phyloP scores from a whole-genome alignment of 2,113 vertebrate species.

The Cairina moschata region DNA sequence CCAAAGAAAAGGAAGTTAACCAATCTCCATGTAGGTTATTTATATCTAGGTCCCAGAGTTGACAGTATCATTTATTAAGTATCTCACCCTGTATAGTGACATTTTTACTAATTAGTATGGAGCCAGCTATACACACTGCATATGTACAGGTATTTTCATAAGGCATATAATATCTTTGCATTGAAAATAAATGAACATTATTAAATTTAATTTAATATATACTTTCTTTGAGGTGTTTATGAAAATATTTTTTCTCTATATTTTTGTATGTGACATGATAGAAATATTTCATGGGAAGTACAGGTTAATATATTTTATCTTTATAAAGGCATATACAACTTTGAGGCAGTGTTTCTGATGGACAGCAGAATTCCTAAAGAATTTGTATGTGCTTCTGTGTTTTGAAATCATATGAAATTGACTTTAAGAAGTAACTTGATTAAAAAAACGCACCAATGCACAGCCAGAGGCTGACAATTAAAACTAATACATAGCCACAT shows the following conservation, averaged over 20 bases:
- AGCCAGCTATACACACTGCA: slow-evolving; percentile 80
- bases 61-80: slow-evolving; percentile 63
- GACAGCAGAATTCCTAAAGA: slow-evolving; percentile 84
- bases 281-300: slow-evolving; percentile 82
- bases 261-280: slow-evolving; percentile 78
- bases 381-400: slow-evolving; percentile 88
- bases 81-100: slow-evolving; percentile 69
- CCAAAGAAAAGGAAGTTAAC: background rate
- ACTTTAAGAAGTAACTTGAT: slow-evolving; percentile 85
- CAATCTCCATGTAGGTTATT: background rate
- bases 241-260: slow-evolving; percentile 85
- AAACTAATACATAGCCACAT: slow-evolving; percentile 83
- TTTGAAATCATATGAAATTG: slow-evolving; percentile 82
- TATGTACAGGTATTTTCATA: slow-evolving; percentile 83
- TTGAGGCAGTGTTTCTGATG: slow-evolving; percentile 92
- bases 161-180: slow-evolving; percentile 84
- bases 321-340: slow-evolving; percentile 90
- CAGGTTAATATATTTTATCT: slow-evolving; percentile 78
- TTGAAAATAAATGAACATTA: slow-evolving; percentile 82
- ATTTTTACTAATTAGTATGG: slow-evolving; percentile 73
- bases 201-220: slow-evolving; percentile 84
- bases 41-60: slow-evolving; percentile 60
- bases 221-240: slow-evolving; percentile 82
- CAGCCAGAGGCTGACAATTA: slow-evolving; percentile 87
- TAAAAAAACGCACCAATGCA: slow-evolving; percentile 84